Conservation (phyloP, 2,797 vertebrate species). For the Tinamus major region DNA sequence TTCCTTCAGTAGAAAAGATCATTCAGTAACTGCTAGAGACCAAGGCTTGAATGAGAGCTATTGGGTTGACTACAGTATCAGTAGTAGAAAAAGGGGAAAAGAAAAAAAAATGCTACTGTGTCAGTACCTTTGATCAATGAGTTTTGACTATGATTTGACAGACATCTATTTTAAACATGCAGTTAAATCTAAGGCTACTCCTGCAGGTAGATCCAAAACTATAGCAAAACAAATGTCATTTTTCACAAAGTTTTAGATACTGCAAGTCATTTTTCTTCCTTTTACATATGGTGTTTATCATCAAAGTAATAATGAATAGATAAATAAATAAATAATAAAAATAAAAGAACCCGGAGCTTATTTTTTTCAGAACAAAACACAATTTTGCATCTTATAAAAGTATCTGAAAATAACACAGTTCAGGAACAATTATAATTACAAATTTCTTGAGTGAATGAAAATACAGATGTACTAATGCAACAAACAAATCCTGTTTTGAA, state of each 20-base stretch:
- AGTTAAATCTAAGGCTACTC: neutral
- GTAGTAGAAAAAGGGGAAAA: neutral
- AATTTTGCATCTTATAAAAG: neutral
- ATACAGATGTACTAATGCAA: neutral
- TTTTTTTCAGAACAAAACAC: neutral
- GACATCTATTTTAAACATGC: neutral
- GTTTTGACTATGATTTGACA: neutral
- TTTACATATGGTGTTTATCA: neutral
- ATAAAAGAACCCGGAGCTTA: neutral
- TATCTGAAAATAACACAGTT: neutral
- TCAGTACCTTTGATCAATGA: neutral
- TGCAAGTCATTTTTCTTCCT: neutral
- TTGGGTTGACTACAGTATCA: neutral
- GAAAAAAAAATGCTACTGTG: neutral
- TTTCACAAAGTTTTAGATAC: neutral
- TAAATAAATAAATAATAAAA: neutral
- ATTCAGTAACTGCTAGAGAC: neutral
- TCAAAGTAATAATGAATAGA: neutral
- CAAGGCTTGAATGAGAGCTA: neutral
- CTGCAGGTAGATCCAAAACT: neutral
- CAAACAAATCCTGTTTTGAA: neutral
- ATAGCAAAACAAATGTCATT: conserved; percentile 18
- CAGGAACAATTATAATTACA: neutral
- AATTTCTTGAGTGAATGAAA: neutral
- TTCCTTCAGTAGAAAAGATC: neutral